Evolutionary conservation across 2,113 vertebrate genomes (phyloP), one percentile per base, ranked within the genome.

Genomic region (Brachypodius melanocephalos): DNA sequence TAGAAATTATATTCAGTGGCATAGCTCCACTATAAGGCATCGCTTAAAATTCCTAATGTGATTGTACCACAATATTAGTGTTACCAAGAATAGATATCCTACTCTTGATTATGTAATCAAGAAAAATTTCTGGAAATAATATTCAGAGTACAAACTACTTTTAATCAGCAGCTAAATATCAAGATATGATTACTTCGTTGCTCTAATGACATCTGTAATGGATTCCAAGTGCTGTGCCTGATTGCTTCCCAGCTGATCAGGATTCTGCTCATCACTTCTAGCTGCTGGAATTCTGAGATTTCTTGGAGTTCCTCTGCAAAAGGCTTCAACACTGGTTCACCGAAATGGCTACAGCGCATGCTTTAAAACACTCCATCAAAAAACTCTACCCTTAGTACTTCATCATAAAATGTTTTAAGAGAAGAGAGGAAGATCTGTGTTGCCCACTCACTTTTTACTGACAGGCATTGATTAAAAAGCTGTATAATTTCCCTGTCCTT

Each of bases 111-210:
- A 90, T 83, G 87, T 87, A 97, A 98, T 98, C 97, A 98, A 95
- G 96, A 91, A 87, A 94, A 97, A 93, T 89, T 94, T 89, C 91
- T 89, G 90, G 88, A 94, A 96, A 95, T 88, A 95, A 96, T 81
- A 92, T 94, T 97, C 84, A 69, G 80, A 88, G 87, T 86, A 91
- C 85, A 96, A 94, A 95, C 94, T 96, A 97, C 96, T 97, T 95
- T 97, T 97, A 97, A 97, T 98, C 97, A 98, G 95, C 94, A 93
- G 75, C 67, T 79, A 96, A 94, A 96, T 96, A 97, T 85, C 85
- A 89, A 94, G 87, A 96, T 69, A 89, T 98, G 97, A 98, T 97
- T 98, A 96, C 91, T 91, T 67, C 18, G 17, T 69, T 94, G 86
- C 84, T 97, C 94, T 94, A 95, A 96, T 48, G 81, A 95, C 31